Base-by-base conservation (phyloP, 2,797 vertebrate genomes). In the Rhodeus uyekii region DNA sequence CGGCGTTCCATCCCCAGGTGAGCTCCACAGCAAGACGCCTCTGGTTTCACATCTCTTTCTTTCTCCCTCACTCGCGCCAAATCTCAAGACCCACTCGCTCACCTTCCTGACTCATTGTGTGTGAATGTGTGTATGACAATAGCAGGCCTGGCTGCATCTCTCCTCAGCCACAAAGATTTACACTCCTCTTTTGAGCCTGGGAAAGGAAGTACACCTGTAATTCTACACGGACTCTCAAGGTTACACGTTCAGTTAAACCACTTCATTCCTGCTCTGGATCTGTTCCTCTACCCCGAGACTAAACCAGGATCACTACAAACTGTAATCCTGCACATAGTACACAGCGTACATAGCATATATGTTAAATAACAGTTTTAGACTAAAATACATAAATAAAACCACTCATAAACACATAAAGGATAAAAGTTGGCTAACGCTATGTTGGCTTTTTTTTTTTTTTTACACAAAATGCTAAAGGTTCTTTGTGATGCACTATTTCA, bases 1-100 rank as follows among this genome's bases (percentile, higher is more conserved):
- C 87, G 90, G 73, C 63, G 63, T 18, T 83, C 87, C 87, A 88
- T 74, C 91, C 92, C 86, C 90, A 93, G 91, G 93, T 93, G 90
- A 92, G 88, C 84, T 75, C 53, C 78, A 55, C 44, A 64, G 75
- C 60, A 29, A 27, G 64, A 0, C 50, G 63, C 73, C 64, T 86
- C 78, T 78, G 69, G 36, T 88, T 88, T 79, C 83, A 84, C 50
- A 80, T 78, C 2, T 32, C 82, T 88, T 64, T 68, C 76, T 82
- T 67, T 74, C 24, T 48, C 48, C 53, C 7, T 84, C 60, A 69
- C 75, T 78, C 53, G 16, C 0, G 72, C 77, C 55, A 72, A 83
- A 87, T 84, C 81, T 89, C 9, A 76, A 89, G 86, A 84, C 89
- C 76, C 60, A 65, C 58, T 87, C 69, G 67, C 76, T 85, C 84